Evolutionary conservation across 2,797 vertebrate genomes (phyloP).

Genomic region (Aotus griseimembra): DNA sequence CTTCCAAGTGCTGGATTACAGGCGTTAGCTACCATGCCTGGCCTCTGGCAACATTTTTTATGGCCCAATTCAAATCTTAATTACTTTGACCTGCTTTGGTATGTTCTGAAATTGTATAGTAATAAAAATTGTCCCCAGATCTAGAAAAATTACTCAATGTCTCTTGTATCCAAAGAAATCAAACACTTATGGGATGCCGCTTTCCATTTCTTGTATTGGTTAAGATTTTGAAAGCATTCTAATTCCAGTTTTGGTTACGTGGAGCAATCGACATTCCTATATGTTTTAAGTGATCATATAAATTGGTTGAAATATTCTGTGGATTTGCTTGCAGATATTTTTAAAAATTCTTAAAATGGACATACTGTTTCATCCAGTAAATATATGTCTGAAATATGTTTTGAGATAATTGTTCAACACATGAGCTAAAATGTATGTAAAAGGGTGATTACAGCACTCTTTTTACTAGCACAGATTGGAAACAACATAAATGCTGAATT

Average conservation of each 20-base stretch:
- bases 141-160: not conserved
- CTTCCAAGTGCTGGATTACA: not conserved
- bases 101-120: not conserved
- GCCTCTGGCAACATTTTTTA: not conserved
- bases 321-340: not conserved
- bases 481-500: not conserved
- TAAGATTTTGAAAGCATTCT: not conserved
- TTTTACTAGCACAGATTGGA: not conserved
- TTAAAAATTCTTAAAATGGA: not conserved
- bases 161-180: not conserved
- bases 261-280: not conserved
- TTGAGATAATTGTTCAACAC: not conserved
- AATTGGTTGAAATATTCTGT: not conserved
- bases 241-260: not conserved
- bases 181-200: not conserved
- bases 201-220: not conserved
- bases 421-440: not conserved
- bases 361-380: not conserved
- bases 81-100: not conserved
- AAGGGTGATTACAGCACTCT: not conserved
- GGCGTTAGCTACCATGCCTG: not conserved
- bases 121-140: not conserved
- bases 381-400: not conserved
- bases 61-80: not conserved
- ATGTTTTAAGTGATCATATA: not conserved